Evolutionary conservation across 2,888 invertebrate species (phyloP), one percentile per base, ranked within the genome.

Genomic region (Tromatobia lineatoria): DNA sequence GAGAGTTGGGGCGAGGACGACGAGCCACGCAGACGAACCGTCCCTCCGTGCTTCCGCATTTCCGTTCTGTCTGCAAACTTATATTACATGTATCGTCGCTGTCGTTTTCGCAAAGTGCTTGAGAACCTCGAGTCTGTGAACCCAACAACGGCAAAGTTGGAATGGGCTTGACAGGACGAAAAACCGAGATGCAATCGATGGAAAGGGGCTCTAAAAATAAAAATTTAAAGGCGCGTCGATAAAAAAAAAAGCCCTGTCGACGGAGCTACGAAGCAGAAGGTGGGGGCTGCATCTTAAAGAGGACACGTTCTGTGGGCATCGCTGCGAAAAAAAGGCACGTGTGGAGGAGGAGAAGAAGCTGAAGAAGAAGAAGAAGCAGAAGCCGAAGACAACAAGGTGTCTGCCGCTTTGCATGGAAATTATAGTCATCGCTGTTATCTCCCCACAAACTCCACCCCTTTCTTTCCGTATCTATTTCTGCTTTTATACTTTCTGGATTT

Each of bases 381-480:
- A 79, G 77, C 61, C 84, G 77, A 18, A 85, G 66, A 64, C 45
- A 50, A 61, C 73, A 47, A 38, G 38, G 47, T 67, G 66, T 73
- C 80, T 77, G 86, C 88, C 88, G 87, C 83, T 90, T 90, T 90
- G 90, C 91, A 91, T 91, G 87, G 89, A 87, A 91, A 91, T 83
- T 67, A 50, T 91, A 87, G 88, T 88, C 86, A 88, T 91, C 89
- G 91, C 91, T 91, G 90, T 91, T 90, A 87, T 87, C 88, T 82
- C 61, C 52, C 67, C 23, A 15, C 34, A 13, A 23, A 18, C 18
- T 13, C 45, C 20, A 47, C 15, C 20, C 45, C 80, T 8, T 54
- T 42, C 69, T 71, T 15, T 57, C 54, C 18, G 61, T 73, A 47
- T 61, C 23, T 50, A 34, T 54, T 73, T 66, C 52, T 52, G 54